Evolutionary conservation across 2,888 invertebrate genomes (phyloP).

Genomic region (Acronicta leporina): DNA sequence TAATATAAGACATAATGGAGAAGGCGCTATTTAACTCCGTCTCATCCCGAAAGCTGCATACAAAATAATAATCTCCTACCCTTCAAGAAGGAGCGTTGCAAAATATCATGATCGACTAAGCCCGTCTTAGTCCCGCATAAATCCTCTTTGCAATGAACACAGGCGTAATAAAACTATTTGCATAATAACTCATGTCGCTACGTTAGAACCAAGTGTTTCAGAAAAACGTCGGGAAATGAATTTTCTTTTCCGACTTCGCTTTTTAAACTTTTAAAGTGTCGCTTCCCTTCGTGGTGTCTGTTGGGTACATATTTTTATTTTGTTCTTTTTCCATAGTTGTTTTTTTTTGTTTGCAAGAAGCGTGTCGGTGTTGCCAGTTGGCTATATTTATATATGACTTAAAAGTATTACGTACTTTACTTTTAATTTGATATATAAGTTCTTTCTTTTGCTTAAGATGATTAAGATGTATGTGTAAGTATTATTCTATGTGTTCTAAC

Average conservation of each 20-base stretch:
- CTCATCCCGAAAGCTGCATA: constrained; percentile 26
- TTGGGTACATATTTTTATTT: constrained; percentile 32
- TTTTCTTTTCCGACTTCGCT: constrained; percentile 44
- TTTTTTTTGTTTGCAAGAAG: constrained; percentile 11
- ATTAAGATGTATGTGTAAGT: no score
- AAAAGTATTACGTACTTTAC: neutral
- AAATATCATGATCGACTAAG: constrained; percentile 59
- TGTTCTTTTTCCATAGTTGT: constrained; percentile 11
- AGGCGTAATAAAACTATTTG: constrained; percentile 63
- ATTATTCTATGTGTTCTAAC: neutral
- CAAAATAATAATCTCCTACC: constrained; percentile 27
- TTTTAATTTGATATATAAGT: neutral
- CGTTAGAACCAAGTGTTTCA: constrained; percentile 35
- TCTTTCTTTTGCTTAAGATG: no score
- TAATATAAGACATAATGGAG: neutral
- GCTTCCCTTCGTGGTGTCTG: constrained; percentile 36
- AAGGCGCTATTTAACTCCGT: constrained; percentile 10
- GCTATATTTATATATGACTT: constrained; percentile 18
- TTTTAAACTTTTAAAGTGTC: constrained; percentile 52
- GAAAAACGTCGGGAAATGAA: constrained; percentile 54
- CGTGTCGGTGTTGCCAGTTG: constrained; percentile 14
- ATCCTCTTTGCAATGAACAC: constrained; percentile 61
- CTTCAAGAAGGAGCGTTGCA: constrained; percentile 26
- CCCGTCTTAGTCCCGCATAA: constrained; percentile 56
- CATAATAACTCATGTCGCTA: constrained; percentile 56